Conservation (phyloP, 2,888 invertebrate species). For the Luffia ferchaultella region DNA sequence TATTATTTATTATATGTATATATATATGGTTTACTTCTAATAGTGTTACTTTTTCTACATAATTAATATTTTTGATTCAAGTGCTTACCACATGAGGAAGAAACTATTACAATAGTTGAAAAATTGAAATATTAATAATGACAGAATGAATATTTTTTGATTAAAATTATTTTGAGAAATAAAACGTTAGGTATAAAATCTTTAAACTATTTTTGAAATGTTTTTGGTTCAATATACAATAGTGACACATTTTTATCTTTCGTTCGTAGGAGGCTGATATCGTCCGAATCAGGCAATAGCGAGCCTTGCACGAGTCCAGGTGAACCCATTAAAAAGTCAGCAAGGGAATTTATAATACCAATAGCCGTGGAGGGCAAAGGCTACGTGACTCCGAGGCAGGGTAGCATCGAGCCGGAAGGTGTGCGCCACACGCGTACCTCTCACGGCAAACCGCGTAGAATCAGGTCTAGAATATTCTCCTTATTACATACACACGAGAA, state of each 20-base stretch:
- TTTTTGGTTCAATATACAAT: too few relatives aligned
- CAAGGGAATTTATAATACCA: conserved; percentile 92
- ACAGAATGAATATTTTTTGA: not conserved
- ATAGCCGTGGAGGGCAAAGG: conserved; percentile 92
- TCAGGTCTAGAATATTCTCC: conserved; percentile 59
- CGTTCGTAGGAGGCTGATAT: conserved; percentile 44
- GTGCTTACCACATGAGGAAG: too few relatives aligned
- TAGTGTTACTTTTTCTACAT: too few relatives aligned
- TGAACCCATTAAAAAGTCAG: conserved; percentile 84
- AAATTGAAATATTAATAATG: too few relatives aligned
- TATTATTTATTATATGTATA: too few relatives aligned
- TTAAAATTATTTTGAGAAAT: too few relatives aligned
- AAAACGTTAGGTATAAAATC: too few relatives aligned
- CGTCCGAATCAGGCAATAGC: conserved; percentile 73
- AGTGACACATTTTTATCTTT: conserved; percentile 9
- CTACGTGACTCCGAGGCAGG: conserved; percentile 76
- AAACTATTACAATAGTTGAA: too few relatives aligned
- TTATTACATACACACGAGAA: too few relatives aligned
- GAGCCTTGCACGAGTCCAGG: conserved; percentile 51
- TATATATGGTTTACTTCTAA: too few relatives aligned
- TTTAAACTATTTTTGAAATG: too few relatives aligned
- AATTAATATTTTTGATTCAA: too few relatives aligned
- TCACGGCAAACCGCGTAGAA: conserved; percentile 66
- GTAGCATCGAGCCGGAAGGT: conserved; percentile 77
- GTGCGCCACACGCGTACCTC: conserved; percentile 53